phyloP scores from a whole-genome alignment of 2,113 vertebrate species.

The Mobula hypostoma region DNA sequence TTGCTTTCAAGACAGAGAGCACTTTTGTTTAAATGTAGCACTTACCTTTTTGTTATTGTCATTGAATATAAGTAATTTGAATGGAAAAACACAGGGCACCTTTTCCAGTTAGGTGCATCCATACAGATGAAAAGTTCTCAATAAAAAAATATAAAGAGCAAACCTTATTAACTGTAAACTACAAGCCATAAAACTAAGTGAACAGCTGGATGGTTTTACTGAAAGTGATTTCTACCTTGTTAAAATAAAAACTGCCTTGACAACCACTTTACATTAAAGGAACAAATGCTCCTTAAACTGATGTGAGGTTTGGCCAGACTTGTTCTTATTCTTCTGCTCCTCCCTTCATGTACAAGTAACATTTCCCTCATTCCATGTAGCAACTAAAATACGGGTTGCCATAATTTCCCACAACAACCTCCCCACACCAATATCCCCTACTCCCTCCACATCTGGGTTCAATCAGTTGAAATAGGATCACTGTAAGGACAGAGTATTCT shows the following conservation, averaged over 20 bases:
- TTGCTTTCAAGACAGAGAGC: background rate
- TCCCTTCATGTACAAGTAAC: background rate
- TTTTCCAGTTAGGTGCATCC: background rate
- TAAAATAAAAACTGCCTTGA: background rate
- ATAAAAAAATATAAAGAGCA: background rate
- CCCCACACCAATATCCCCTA: background rate
- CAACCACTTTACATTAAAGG: background rate
- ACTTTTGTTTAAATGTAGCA: background rate
- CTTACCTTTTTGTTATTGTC: background rate
- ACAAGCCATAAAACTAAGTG: background rate
- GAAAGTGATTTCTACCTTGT: background rate
- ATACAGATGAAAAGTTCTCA: background rate
- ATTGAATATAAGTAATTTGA: background rate
- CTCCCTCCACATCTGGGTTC: background rate
- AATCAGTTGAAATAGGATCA: conserved; percentile 12
- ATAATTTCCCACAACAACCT: background rate
- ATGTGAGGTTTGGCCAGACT: background rate
- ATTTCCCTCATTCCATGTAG: background rate
- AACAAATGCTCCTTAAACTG: background rate
- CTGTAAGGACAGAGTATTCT: background rate
- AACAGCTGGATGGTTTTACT: background rate
- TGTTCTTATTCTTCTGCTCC: background rate
- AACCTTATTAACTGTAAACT: background rate
- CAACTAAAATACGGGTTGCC: background rate
- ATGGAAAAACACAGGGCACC: background rate